Evolutionary conservation across 1,140 invertebrate species (phyloP).

Genomic region (Sycophaga agraensis): DNA sequence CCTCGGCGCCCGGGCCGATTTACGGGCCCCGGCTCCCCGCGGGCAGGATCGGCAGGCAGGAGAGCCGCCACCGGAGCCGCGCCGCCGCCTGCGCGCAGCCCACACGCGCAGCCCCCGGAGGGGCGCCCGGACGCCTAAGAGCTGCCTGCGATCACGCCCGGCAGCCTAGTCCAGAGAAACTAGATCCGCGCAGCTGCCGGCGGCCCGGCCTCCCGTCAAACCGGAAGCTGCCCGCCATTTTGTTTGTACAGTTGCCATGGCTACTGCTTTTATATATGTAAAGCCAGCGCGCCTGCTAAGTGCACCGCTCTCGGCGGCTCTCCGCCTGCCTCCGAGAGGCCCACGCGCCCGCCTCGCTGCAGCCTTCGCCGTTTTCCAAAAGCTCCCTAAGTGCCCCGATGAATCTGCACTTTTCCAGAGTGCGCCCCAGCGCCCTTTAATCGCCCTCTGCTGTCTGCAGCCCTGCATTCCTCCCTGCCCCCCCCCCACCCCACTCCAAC

Average conservation of each 20-base stretch:
- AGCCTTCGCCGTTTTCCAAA: too few species aligned
- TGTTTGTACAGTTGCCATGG: constrained; percentile 58
- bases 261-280: constrained; percentile 40
- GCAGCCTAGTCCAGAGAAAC: constrained; percentile 40
- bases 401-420: too few species aligned
- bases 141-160: too few species aligned
- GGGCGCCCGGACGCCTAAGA: neutral
- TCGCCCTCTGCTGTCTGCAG: too few species aligned
- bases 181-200: constrained; percentile 56
- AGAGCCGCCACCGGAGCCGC: constrained; percentile 33
- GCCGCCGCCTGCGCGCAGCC: constrained; percentile 41
- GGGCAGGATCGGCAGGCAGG: constrained; percentile 29
- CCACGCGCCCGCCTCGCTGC: too few species aligned
- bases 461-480: too few species aligned
- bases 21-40: too few species aligned
- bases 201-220: constrained; percentile 37
- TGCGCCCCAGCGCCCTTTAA: too few species aligned
- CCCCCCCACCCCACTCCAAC: too few species aligned
- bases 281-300: neutral
- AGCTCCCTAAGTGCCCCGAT: too few species aligned
- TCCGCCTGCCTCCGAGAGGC: constrained; percentile 21
- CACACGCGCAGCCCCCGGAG: constrained; percentile 28
- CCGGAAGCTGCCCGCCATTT: constrained; percentile 57
- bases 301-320: neutral
- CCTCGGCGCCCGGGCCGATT: too few species aligned